Base-by-base conservation (phyloP, 2,113 vertebrate genomes). In the Ictalurus furcatus region DNA sequence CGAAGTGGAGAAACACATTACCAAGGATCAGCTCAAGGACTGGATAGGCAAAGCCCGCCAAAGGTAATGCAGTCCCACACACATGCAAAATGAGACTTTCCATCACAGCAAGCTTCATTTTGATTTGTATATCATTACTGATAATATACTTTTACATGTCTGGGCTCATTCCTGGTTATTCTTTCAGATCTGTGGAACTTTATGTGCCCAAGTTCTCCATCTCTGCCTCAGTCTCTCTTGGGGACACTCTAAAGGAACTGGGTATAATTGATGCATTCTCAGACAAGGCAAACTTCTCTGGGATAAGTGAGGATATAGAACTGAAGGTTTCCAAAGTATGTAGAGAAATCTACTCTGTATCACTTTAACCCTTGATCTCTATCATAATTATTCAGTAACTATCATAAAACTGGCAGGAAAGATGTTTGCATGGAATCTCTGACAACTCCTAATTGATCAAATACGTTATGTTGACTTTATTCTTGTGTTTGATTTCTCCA, bases 251-350 rank as follows among this genome's bases (percentile, higher is more conserved):
- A 79, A 91, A 3, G 0, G 95, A 94, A 80, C 90, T 97, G 93
- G 97, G 97, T 48, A 92, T 98, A 7, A 90, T 85, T 0, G 92
- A 96, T 1, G 89, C 96, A 19, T 97, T 97, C 90, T 79, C 21
- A 0, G 40, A 94, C 3, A 28, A 3, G 0, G 96, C 96, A 21
- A 93, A 98, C 89, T 96, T 99, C 81, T 96, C 97, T 67, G 96
- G 95, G 90, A 96, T 97, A 19, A 94, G 96, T 0, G 89, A 85
- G 0, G 82, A 93, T 0, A 0, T 90, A 9, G 93, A 88, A 1
- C 92, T 97, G 44, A 96, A 96, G 88, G 65, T 97, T 54, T 96
- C 96, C 48, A 95, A 95, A 94, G 98, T 99, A 95, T 89, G 88
- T 37, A 4, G 13, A 34, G 11, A 73, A 37, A 59, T 40, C 17